Conservation (phyloP, 2,888 invertebrate genomes). For the Luperina nickerlii region DNA sequence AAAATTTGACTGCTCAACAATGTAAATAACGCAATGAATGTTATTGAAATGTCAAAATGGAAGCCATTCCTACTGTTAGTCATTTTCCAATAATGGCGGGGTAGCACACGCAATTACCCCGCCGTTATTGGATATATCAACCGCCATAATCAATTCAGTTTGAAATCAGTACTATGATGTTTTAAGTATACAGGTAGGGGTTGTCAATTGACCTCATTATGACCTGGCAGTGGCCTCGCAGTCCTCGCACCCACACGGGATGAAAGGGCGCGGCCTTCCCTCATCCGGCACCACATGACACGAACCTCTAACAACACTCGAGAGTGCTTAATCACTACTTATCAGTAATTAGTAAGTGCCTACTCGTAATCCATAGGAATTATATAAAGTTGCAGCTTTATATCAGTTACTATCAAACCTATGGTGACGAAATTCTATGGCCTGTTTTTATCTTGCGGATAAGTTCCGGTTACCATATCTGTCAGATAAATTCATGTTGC, state of each 20-base stretch:
- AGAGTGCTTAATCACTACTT: constrained; percentile 13
- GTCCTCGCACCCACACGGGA: constrained; percentile 47
- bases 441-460: not conserved
- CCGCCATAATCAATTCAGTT: not conserved
- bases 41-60: too few species aligned
- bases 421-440: not conserved
- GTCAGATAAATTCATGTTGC: not conserved
- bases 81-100: too few species aligned
- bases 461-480: not conserved
- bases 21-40: too few species aligned
- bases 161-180: constrained; percentile 16
- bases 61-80: too few species aligned
- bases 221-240: constrained; percentile 32
- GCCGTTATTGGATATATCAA: not conserved
- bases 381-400: not conserved
- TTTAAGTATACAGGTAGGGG: constrained; percentile 9
- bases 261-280: constrained; percentile 51
- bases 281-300: constrained; percentile 27
- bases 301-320: not conserved
- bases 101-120: not conserved
- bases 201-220: constrained; percentile 55
- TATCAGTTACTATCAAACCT: not conserved
- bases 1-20: too few species aligned
- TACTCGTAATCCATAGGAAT: not conserved
- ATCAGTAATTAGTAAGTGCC: not conserved